A percentile compares a stretch with the other conserved stretches of the same genome.
Evolutionary conservation across 37 sponge, comb jelly and placozoan species (phyloP).

Genomic region (Hexactinellida sp.): DNA sequence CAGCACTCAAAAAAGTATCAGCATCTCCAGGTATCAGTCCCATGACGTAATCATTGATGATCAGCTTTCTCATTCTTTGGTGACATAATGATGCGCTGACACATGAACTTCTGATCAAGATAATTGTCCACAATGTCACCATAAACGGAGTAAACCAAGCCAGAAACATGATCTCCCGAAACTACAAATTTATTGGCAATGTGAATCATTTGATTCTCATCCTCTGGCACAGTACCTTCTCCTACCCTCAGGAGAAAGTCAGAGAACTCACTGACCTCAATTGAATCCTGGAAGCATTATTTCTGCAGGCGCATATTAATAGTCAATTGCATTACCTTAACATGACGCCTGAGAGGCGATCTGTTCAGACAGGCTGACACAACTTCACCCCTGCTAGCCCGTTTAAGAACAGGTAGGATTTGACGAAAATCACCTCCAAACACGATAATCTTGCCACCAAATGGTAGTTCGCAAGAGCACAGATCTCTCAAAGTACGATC

Average conservation of each 20-base stretch:
- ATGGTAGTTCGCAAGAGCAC: neutral
- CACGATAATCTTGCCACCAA: neutral
- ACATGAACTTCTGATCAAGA: too few species aligned
- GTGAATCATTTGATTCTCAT: neutral
- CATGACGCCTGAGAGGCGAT: neutral
- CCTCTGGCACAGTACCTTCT: neutral
- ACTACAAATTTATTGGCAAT: neutral
- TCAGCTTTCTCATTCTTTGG: too few species aligned
- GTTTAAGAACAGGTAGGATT: neutral
- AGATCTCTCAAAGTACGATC: neutral
- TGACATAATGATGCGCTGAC: too few species aligned
- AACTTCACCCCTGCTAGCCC: neutral
- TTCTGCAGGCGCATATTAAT: neutral
- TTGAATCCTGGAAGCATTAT: neutral
- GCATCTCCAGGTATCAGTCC: too few species aligned
- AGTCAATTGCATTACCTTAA: neutral
- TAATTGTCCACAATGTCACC: too few species aligned
- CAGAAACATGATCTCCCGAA: too few species aligned
- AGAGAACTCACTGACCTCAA: neutral
- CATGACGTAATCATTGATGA: too few species aligned
- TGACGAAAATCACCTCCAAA: neutral
- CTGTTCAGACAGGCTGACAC: neutral
- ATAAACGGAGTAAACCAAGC: too few species aligned
- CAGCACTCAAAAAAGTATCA: too few species aligned
- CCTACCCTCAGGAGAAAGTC: neutral